phyloP scores from a whole-genome alignment of 2,797 vertebrate genomes.

The Poecile montanus region DNA sequence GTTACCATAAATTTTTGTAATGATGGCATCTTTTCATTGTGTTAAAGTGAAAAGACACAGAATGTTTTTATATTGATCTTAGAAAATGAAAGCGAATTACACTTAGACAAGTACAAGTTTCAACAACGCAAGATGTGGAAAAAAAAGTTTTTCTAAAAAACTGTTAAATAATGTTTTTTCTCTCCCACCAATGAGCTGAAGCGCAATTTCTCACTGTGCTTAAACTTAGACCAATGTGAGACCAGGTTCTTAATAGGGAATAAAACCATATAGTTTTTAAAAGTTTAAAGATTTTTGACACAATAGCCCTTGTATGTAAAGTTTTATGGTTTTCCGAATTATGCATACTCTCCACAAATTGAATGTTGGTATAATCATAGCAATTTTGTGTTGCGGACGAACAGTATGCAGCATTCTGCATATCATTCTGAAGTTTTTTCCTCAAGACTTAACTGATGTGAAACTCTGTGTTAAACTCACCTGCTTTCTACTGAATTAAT shows the following conservation, averaged over 20 bases:
- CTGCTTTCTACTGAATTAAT: neutral
- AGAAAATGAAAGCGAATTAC: neutral
- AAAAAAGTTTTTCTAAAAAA: neutral
- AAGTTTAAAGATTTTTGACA: neutral
- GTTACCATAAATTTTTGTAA: neutral
- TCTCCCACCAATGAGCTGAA: neutral
- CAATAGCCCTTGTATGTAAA: neutral
- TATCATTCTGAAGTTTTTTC: neutral
- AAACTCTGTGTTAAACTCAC: neutral
- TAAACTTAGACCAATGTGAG: neutral
- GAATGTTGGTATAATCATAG: neutral
- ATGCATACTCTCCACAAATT: fast-evolving
- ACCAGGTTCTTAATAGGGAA: neutral
- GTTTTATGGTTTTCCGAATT: neutral
- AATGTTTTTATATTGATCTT: neutral
- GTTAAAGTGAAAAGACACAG: neutral
- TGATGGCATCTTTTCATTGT: neutral
- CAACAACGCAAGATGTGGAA: fast-evolving
- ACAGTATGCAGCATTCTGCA: neutral
- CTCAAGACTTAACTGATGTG: neutral
- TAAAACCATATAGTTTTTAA: neutral
- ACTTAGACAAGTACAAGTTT: neutral
- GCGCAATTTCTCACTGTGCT: neutral
- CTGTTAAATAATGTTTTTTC: neutral
- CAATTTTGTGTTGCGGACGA: neutral